Conservation (phyloP, 2,113 vertebrate species). For the Lepus americanus region DNA sequence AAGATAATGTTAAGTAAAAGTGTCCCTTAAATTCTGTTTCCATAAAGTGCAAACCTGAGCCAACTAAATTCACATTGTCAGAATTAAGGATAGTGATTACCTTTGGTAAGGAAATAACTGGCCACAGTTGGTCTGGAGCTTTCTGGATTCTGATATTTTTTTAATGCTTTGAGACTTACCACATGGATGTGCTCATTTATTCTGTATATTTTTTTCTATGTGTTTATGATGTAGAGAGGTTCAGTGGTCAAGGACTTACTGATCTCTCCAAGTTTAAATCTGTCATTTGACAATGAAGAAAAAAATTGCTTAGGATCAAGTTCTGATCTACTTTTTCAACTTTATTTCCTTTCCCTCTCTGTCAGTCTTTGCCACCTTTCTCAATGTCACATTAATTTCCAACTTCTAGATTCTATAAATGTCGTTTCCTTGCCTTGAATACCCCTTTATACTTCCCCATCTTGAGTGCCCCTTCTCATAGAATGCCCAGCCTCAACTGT, state of each 20-base stretch:
- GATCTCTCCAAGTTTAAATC: neutral
- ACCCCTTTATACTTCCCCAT: neutral
- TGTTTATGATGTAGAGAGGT: neutral
- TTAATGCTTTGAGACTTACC: neutral
- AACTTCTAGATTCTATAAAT: neutral
- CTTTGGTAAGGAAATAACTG: neutral
- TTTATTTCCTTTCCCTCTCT: neutral
- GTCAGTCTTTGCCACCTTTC: neutral
- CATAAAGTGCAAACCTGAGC: neutral
- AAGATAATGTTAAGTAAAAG: neutral
- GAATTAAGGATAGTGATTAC: neutral
- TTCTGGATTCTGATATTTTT: neutral
- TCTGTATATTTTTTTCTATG: neutral
- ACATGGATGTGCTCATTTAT: neutral
- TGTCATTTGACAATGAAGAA: neutral
- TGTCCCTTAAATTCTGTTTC: neutral
- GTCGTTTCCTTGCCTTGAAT: neutral
- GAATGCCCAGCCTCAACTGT: neutral
- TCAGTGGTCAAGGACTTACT: neutral
- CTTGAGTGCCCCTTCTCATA: neutral
- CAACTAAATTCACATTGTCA: neutral
- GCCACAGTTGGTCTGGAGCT: neutral
- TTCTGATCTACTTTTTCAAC: neutral
- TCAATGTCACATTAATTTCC: neutral
- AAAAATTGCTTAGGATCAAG: neutral